A percentile compares a stretch with the other conserved stretches of the same genome.
These are phyloP conservation scores for Pampus argenteus DNA, from an alignment of 2,797 vertebrate genomes.

Conservation along the genomic window DNA sequence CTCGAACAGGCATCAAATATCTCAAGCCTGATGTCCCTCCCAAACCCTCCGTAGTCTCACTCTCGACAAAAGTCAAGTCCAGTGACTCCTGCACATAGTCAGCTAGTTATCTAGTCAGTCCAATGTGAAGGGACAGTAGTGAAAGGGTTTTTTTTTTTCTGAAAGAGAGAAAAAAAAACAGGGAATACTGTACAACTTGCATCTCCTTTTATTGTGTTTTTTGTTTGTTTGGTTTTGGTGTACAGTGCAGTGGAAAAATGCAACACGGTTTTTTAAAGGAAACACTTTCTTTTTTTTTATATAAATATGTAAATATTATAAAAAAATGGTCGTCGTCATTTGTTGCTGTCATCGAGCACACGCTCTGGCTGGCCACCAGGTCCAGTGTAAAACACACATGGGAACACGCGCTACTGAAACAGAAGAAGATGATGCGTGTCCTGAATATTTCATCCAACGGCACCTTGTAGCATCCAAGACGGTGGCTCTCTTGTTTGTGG, in stretches of 20 bases:
- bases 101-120: constrained; percentile 52
- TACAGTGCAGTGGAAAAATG: constrained; percentile 85
- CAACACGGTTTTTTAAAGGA: constrained; percentile 78
- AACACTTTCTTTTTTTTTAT: constrained; percentile 81
- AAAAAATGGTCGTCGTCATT: constrained; percentile 78
- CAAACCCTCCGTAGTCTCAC: constrained; percentile 94
- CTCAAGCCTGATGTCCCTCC: constrained; percentile 98
- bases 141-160: constrained; percentile 66
- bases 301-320: constrained; percentile 86
- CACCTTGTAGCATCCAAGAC: constrained; percentile 78
- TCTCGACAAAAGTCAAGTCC: constrained; percentile 94
- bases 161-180: constrained; percentile 69
- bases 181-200: constrained; percentile 81
- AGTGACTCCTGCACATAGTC: constrained; percentile 97
- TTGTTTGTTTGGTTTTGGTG: constrained; percentile 82
- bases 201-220: constrained; percentile 83
- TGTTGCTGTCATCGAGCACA: constrained; percentile 79
- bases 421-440: constrained; percentile 68
- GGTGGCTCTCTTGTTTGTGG: constrained; percentile 69
- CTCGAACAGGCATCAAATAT: constrained; percentile 92
- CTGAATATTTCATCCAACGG: constrained; percentile 69
- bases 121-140: constrained; percentile 68
- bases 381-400: constrained; percentile 85
- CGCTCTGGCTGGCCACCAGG: constrained; percentile 82
- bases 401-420: constrained; percentile 84